phyloP scores from a whole-genome alignment of 2,888 invertebrate genomes.

The Geotrupes spiniger region DNA sequence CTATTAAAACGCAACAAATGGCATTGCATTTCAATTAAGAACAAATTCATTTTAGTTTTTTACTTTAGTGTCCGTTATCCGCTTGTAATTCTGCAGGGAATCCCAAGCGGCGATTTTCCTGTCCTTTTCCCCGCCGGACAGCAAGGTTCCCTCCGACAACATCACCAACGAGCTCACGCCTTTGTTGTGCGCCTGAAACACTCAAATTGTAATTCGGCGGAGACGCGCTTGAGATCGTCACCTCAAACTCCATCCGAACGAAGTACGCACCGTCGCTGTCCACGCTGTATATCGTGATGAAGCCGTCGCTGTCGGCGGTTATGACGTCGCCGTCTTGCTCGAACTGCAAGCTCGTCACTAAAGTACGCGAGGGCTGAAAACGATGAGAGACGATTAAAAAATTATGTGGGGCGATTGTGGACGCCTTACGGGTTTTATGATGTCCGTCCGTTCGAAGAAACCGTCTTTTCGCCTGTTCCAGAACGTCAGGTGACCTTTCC shows the following conservation, averaged over 20 bases:
- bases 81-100: constrained; percentile 83
- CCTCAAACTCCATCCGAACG: constrained; percentile 84
- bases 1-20: not conserved
- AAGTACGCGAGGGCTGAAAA: constrained; percentile 73
- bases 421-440: constrained; percentile 71
- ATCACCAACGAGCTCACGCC: constrained; percentile 83
- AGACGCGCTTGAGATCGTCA: constrained; percentile 31
- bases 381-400: not conserved
- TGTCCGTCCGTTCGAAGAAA: constrained; percentile 85
- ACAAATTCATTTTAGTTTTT: constrained; percentile 22
- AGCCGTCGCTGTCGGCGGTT: constrained; percentile 88
- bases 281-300: constrained; percentile 86
- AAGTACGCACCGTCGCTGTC: constrained; percentile 88
- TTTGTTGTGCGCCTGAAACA: constrained; percentile 72
- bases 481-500: constrained; percentile 86
- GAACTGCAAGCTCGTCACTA: constrained; percentile 84
- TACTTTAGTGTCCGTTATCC: constrained; percentile 86
- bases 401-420: not conserved
- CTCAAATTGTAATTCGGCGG: no score
- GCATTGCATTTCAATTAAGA: no score
- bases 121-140: constrained; percentile 89
- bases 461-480: constrained; percentile 91
- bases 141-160: constrained; percentile 84
- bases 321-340: constrained; percentile 90
- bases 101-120: constrained; percentile 92